Evolutionary conservation across 2,888 invertebrate genomes (phyloP).

Genomic region (Danaus chrysippus): DNA sequence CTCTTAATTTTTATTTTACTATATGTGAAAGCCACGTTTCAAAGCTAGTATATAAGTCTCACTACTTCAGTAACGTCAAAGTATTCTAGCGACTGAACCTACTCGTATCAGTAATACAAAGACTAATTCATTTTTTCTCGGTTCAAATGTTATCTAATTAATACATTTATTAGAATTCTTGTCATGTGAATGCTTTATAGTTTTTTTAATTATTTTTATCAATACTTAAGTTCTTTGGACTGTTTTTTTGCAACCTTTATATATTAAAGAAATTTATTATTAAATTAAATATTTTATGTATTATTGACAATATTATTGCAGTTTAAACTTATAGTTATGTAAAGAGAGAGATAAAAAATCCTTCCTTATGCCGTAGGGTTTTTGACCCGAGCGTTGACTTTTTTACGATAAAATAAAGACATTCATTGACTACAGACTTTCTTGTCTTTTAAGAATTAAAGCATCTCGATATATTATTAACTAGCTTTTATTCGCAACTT

Average conservation of each 20-base stretch:
- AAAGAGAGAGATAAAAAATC: slow-evolving; percentile 38
- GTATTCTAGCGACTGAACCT: background rate
- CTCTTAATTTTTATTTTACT: no score
- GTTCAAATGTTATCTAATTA: slow-evolving; percentile 28
- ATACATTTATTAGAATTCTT: slow-evolving; percentile 20
- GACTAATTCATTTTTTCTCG: slow-evolving; percentile 22
- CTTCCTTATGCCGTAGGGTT: slow-evolving; percentile 38
- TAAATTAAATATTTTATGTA: background rate
- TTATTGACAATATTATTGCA: slow-evolving; percentile 3
- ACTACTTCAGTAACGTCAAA: no score
- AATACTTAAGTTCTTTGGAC: no score
- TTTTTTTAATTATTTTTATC: no score
- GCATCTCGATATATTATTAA: no score
- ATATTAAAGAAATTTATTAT: slow-evolving; percentile 15
- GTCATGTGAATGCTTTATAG: slow-evolving; percentile 9
- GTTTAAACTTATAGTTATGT: slow-evolving; percentile 30
- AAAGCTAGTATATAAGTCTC: no score
- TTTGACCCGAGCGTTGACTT: slow-evolving; percentile 37
- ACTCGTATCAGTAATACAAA: slow-evolving; percentile 10
- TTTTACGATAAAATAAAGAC: slow-evolving; percentile 18
- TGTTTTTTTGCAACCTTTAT: slow-evolving; percentile 6
- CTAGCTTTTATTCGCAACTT: no score
- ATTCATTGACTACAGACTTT: background rate
- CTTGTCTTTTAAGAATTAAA: background rate
- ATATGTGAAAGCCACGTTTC: no score